These are phyloP conservation scores for Napeogenes sylphis DNA, from an alignment of 2,888 invertebrate genomes.

Conservation along the genomic window DNA sequence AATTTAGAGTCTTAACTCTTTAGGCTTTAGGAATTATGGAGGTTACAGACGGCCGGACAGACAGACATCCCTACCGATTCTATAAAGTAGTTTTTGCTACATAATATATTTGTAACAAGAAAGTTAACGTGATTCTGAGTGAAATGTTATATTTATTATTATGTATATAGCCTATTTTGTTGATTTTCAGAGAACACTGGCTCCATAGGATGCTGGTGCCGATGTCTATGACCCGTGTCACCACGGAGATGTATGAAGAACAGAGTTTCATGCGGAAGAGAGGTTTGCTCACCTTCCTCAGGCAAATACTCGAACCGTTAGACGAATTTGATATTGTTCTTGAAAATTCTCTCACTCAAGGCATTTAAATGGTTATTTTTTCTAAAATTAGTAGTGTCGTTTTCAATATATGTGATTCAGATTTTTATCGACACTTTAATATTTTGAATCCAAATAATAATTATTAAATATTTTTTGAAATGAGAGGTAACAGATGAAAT, in stretches of 20 bases:
- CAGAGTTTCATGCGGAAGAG: slow-evolving; percentile 94
- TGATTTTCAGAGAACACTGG: slow-evolving; percentile 86
- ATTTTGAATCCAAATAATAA: slow-evolving; percentile 12
- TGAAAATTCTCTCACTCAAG: slow-evolving; percentile 88
- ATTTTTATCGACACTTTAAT: slow-evolving; percentile 9
- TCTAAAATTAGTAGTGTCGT: neutral
- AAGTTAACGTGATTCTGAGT: no score
- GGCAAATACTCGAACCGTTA: slow-evolving; percentile 93
- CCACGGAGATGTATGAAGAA: slow-evolving; percentile 96
- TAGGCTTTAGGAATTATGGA: no score
- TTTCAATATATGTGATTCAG: slow-evolving; percentile 18
- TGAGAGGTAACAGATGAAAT: slow-evolving; percentile 5
- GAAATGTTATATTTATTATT: no score
- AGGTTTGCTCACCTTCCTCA: slow-evolving; percentile 89
- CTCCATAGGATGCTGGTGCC: slow-evolving; percentile 94
- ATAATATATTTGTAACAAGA: no score
- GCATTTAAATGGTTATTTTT: slow-evolving; percentile 50
- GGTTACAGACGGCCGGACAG: no score
- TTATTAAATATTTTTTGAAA: slow-evolving; percentile 22
- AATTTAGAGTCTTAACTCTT: no score
- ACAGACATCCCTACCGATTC: no score
- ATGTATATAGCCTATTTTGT: slow-evolving; percentile 9
- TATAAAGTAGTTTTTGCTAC: no score
- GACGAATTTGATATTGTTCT: slow-evolving; percentile 92
- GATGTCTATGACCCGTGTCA: slow-evolving; percentile 92